A percentile compares a stretch with the other conserved stretches of the same genome.
Evolutionary conservation across 2,113 vertebrate genomes (phyloP).

Genomic region (Notechis scutatus): DNA sequence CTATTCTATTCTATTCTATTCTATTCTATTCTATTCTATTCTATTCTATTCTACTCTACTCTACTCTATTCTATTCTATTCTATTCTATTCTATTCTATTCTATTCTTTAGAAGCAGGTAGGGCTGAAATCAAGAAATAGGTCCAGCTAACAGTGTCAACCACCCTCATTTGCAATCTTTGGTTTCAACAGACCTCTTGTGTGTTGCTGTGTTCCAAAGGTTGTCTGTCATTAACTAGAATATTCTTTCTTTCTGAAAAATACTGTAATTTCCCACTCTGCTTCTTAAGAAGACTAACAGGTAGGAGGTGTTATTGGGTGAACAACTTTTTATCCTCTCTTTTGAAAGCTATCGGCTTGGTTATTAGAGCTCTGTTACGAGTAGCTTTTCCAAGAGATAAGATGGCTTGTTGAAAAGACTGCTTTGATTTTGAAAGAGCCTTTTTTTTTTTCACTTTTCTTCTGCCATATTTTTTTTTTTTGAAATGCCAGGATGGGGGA

Average conservation of each 20-base stretch:
- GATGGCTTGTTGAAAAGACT: background rate
- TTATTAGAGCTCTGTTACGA: background rate
- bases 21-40: too few species aligned
- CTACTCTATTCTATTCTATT: too few species aligned
- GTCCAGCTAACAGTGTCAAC: background rate
- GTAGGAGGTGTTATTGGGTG: background rate
- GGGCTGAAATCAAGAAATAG: background rate
- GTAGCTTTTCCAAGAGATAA: background rate
- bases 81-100: too few species aligned
- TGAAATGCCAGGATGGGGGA: background rate
- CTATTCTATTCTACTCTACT: fast-evolving
- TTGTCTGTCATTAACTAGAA: background rate
- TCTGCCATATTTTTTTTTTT: background rate
- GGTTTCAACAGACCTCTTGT: background rate
- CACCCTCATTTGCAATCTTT: background rate
- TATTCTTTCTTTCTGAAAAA: background rate
- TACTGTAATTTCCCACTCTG: background rate
- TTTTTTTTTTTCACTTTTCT: too few species aligned
- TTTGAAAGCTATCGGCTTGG: background rate
- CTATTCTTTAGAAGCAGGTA: background rate
- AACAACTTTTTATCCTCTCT: background rate
- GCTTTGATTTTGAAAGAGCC: background rate
- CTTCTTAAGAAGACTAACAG: background rate
- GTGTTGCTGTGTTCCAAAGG: background rate
- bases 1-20: too few species aligned